Base-by-base conservation (phyloP, 2,113 vertebrate genomes). In the Tetraodon nigroviridis region DNA sequence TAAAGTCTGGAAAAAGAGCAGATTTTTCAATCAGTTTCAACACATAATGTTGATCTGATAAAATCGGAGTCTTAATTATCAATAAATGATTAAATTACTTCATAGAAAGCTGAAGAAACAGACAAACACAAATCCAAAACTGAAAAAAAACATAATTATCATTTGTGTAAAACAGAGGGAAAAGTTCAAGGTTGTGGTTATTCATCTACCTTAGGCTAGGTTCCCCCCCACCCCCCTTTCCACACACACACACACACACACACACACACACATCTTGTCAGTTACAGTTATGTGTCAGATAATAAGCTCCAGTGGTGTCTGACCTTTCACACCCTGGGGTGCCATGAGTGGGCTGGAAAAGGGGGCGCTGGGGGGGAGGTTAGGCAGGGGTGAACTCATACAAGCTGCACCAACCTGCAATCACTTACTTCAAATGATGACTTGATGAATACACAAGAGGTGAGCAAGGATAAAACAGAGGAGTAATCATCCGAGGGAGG, bases 281-380 rank as follows among this genome's bases (percentile, higher is more conserved):
- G 72, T 79, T 64, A 52, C 46, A 18, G 81, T 75, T 72, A 69
- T 67, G 58, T 72, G 78, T 51, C 73, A 73, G 27, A 19, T 88
- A 89, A 89, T 86, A 81, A 88, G 84, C 76, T 73, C 75, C 79
- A 67, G 67, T 84, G 87, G 88, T 72, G 51, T 83, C 65, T 88
- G 87, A 89, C 88, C 89, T 89, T 90, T 89, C 52, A 21, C 58
- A 18, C 71, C 73, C 65, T 47, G 69, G 71, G 77, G 79, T 77
- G 61, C 56, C 42, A 3, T 52, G 58, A 65, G 69, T 1, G 18
- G 51, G 67, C 70, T 51, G 17, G 44, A 69, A 51, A 64, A 58
- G 69, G 21, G 70, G 45, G 58, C n/a, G 48, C 54, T 29, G 51
- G 58, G 32, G 1, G 32, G 1, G 7, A 2, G 32, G 7, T 8